Evolutionary conservation across 2,888 invertebrate genomes (phyloP), one percentile per base, ranked within the genome.

Genomic region (Leucophora obtusa): DNA sequence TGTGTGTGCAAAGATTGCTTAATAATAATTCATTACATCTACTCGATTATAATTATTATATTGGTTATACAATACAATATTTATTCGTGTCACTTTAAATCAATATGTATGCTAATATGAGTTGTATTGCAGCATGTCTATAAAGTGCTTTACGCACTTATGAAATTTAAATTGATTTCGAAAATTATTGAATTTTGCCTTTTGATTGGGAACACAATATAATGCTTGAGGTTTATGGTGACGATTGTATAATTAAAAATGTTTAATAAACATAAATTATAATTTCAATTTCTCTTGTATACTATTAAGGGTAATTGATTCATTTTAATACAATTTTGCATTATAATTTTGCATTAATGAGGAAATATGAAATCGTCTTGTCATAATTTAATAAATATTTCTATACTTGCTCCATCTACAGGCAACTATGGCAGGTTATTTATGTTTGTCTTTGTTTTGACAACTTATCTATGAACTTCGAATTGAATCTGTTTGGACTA

Each of bases 211-310:
- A 73, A n/a, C n/a, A n/a, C n/a, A n/a, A 63, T 68, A 65, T 59
- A 71, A 50, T 68, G 51, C 15, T 53, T 15, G 8, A 38, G 24
- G 21, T 56, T 75, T 66, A 28, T 15, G 24, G 15, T 17, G 24
- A 9, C 50, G 17, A 51, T 76, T 81, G 70, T 70, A 74, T 81
- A 81, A 77, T 70, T 76, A 56, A 59, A 35, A n/a, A 54, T 53
- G 59, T 62, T 43, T n/a, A 11, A 33, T 38, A n/a, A 50, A 43
- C 14, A 72, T 59, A 54, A 58, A 73, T 65, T n/a, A 65, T 65
- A 73, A 70, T 81, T 81, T 73, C 17, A 77, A 70, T 81, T 81
- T 81, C 81, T 74, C 81, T 77, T 69, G 33, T 17, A 0, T 6
- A 14, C 77, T 59, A 51, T 74, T 73, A 74, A 18, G 51, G 70